phyloP scores from a whole-genome alignment of 2,888 invertebrate species.

The Drosophila austrosaltans region DNA sequence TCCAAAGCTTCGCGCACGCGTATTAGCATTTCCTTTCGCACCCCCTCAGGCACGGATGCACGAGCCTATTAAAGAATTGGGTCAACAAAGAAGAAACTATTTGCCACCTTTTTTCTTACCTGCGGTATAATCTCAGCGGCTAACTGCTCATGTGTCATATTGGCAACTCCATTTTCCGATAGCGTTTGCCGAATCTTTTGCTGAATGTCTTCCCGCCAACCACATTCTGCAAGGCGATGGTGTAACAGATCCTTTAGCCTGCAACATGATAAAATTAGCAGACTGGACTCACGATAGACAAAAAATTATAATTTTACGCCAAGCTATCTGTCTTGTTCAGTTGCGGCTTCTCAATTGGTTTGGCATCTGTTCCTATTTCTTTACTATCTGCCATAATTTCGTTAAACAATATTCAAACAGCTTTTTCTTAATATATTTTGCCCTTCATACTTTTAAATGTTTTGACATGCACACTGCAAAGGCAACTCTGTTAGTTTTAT shows the following conservation, averaged over 20 bases:
- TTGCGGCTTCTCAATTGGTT: slow-evolving; percentile 55
- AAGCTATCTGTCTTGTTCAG: slow-evolving; percentile 59
- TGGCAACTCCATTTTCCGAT: slow-evolving; percentile 86
- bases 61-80: slow-evolving; percentile 85
- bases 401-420: neutral
- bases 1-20: slow-evolving; percentile 54
- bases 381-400: slow-evolving; percentile 51
- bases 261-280: neutral
- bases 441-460: too few relatives aligned
- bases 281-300: neutral
- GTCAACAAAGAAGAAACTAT: neutral
- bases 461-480: too few relatives aligned
- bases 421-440: too few relatives aligned
- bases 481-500: too few relatives aligned
- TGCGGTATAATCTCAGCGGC: slow-evolving; percentile 91
- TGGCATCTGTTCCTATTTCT: slow-evolving; percentile 53
- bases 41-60: slow-evolving; percentile 93
- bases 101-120: slow-evolving; percentile 25
- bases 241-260: slow-evolving; percentile 89
- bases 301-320: slow-evolving; percentile 37
- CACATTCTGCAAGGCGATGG: slow-evolving; percentile 92
- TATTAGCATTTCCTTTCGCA: slow-evolving; percentile 94
- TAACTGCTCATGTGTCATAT: slow-evolving; percentile 90
- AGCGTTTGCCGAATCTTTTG: slow-evolving; percentile 93
- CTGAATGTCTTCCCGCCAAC: slow-evolving; percentile 96